phyloP scores from a whole-genome alignment of 2,888 invertebrate genomes.

The Ophion obscuratus region DNA sequence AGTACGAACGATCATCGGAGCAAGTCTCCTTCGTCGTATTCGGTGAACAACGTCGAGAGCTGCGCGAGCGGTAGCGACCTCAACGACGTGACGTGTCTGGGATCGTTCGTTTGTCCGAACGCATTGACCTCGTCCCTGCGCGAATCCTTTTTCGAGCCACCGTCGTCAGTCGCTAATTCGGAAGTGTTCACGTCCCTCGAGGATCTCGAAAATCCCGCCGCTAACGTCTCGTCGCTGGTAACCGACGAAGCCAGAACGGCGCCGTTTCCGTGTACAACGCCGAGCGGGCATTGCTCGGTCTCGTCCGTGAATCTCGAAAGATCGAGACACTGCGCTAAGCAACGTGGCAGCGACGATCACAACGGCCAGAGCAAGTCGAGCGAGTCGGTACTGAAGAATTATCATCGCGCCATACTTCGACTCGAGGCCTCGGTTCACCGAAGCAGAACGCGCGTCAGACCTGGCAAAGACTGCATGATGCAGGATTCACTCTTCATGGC shows the following conservation, averaged over 20 bases:
- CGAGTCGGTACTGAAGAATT: conserved; percentile 75
- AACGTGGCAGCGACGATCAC: conserved; percentile 55
- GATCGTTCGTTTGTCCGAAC: conserved; percentile 80
- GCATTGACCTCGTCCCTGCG: conserved; percentile 79
- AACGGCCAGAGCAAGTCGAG: conserved; percentile 78
- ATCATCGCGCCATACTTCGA: conserved; percentile 72
- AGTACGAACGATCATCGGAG: conserved; percentile 74
- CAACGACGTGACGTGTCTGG: conserved; percentile 78
- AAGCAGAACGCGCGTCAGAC: conserved; percentile 71
- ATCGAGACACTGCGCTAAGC: conserved; percentile 41
- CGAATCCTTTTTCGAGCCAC: conserved; percentile 80
- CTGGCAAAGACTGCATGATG: conserved; percentile 71
- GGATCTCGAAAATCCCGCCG: conserved; percentile 73
- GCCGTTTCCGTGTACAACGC: conserved; percentile 37
- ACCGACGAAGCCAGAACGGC: conserved; percentile 21
- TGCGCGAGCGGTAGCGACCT: conserved; percentile 80
- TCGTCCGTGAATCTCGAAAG: conserved; percentile 77
- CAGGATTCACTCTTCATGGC: conserved; percentile 70
- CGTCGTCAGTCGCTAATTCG: conserved; percentile 78
- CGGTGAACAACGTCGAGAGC: conserved; percentile 80
- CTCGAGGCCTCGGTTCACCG: conserved; percentile 75
- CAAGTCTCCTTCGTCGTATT: conserved; percentile 79
- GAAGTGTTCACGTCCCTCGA: conserved; percentile 81
- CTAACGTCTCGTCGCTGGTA: conserved; percentile 33
- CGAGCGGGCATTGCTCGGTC: conserved; percentile 71